Base-by-base conservation (phyloP, 2,113 vertebrate genomes). In the Panurus biarmicus region DNA sequence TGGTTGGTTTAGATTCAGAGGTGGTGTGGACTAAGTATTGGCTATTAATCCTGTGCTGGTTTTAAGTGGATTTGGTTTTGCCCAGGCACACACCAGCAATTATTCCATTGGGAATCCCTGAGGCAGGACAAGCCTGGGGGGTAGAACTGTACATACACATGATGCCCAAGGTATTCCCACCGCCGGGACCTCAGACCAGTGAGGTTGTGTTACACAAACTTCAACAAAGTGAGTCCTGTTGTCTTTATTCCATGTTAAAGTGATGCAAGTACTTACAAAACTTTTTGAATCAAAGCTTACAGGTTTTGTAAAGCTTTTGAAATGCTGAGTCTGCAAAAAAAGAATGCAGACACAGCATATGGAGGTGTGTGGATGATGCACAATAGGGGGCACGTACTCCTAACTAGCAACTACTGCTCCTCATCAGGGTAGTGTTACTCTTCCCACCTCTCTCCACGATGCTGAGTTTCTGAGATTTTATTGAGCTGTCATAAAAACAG, bases 111-210 rank as follows among this genome's bases (percentile, higher is more conserved):
- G 50, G 47, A 88, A 47, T 58, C 18, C 9, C 22, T 22, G 5
- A 23, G 62, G n/a, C 54, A 89, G 57, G 40, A 57, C 0, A 5
- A 72, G 44, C 20, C 14, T 47, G 35, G 35, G 5, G 48, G 24
- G 26, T 53, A 23, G 25, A 75, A 19, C 14, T 67, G 48, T 10
- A 33, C 11, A 8, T 7, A 7, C 23, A 20, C 0, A 0, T 23
- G 12, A 33, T 60, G 28, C 14, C 45, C 38, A 11, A 9, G 10
- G 9, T 38, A 8, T 14, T 83, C n/a, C 57, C 48, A 64, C 11
- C 64, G 26, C 56, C 0, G 0, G 33, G 35, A 64, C 56, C 73
- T 70, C 18, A 3, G 44, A 45, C 61, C 24, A 8, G 4, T 23
- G n/a, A 53, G 23, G 24, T 26, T 36, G 11, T 20, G 33, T 50